These are phyloP conservation scores for Sinohyriopsis cumingii DNA, from an alignment of 2,888 invertebrate genomes.

Conservation along the genomic window DNA sequence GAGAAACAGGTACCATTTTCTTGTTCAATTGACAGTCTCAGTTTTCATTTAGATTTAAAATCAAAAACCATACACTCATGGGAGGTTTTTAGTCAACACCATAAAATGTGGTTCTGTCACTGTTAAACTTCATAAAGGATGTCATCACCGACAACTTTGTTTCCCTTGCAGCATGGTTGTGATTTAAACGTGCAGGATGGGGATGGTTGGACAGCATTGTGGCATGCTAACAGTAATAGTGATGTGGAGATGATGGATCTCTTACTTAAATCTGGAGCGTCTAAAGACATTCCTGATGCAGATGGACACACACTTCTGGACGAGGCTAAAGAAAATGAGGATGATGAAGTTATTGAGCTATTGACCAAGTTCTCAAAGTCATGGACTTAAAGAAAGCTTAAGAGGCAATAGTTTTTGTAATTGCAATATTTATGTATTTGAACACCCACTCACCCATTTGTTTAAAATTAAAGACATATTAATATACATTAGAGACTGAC, in stretches of 20 bases:
- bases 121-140: no score
- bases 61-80: no score
- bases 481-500: no score
- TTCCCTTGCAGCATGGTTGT: slow-evolving; percentile 44
- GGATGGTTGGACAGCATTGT: slow-evolving; percentile 58
- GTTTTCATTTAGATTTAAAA: no score
- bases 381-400: slow-evolving; percentile 23
- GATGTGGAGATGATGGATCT: slow-evolving; percentile 55
- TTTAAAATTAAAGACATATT: no score
- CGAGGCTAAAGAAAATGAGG: slow-evolving; percentile 58
- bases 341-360: slow-evolving; percentile 55
- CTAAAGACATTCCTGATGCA: slow-evolving; percentile 43
- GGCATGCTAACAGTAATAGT: slow-evolving; percentile 60
- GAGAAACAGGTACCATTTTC: no score
- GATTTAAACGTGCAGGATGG: slow-evolving; percentile 51
- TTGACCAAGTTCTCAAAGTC: slow-evolving; percentile 45
- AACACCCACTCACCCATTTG: no score
- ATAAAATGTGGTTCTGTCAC: no score
- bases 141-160: not conserved
- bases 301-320: slow-evolving; percentile 56
- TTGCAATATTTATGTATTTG: no score
- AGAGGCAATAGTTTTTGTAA: no score
- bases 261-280: slow-evolving; percentile 57
- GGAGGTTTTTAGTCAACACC: no score
- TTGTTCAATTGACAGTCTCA: no score